These are phyloP conservation scores for Julus scandinavius DNA, from an alignment of 2,888 invertebrate species.

Conservation along the genomic window DNA sequence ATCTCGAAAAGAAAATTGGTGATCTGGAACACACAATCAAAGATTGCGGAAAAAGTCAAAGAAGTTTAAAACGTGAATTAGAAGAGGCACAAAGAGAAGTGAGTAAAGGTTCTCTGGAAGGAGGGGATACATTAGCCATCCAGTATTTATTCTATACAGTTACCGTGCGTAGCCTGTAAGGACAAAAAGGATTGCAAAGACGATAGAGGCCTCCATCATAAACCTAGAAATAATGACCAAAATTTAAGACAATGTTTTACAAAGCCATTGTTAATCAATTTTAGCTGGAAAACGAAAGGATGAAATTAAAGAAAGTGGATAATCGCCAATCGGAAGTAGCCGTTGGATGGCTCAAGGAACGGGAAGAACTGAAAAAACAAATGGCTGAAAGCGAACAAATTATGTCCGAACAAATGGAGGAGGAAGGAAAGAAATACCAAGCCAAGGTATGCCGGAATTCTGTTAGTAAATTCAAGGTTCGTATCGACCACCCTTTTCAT, in stretches of 20 bases:
- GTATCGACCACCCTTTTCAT: not conserved
- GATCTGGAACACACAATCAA: slow-evolving; percentile 64
- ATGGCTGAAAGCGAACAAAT: slow-evolving; percentile 60
- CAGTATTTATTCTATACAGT: no score
- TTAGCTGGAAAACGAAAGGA: slow-evolving; percentile 62
- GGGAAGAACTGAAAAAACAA: slow-evolving; percentile 62
- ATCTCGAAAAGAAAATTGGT: slow-evolving; percentile 71
- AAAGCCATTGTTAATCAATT: not conserved
- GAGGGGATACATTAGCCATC: no score
- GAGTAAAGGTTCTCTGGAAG: no score
- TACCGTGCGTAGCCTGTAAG: no score
- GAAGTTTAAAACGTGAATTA: slow-evolving; percentile 54
- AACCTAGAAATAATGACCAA: no score
- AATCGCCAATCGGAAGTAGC: slow-evolving; percentile 63
- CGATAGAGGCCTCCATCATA: no score
- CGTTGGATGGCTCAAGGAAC: slow-evolving; percentile 62
- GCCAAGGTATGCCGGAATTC: not conserved
- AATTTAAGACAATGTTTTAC: no score
- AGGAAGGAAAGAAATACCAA: not conserved
- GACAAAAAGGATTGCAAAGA: not conserved
- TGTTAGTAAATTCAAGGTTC: not conserved
- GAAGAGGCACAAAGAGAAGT: slow-evolving; percentile 56
- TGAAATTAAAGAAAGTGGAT: slow-evolving; percentile 61
- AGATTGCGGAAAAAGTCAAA: slow-evolving; percentile 57
- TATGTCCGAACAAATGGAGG: not conserved